Conservation (phyloP, 2,888 invertebrate species). For the Sphaerolaimus hirsutus region DNA sequence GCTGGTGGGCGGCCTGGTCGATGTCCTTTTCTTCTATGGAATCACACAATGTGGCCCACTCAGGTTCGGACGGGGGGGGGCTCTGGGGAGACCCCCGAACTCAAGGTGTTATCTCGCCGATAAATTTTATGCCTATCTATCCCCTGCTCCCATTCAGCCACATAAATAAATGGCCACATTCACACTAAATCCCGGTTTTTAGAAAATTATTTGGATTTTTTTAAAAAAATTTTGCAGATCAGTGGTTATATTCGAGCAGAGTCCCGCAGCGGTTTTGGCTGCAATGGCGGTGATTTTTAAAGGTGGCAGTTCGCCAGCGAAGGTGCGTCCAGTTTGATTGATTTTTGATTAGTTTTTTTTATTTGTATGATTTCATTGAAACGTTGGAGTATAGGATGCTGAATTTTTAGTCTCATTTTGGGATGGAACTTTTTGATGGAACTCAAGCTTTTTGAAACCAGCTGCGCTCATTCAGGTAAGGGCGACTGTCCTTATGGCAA, state of each 20-base stretch:
- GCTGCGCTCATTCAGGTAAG: constrained; percentile 3
- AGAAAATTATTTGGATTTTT: neutral
- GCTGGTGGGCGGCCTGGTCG: constrained; percentile 26
- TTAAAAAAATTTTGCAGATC: constrained; percentile 13
- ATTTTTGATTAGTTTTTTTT: neutral
- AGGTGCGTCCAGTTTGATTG: constrained; percentile 18
- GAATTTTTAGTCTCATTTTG: too few species aligned
- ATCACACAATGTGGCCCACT: constrained; percentile 35
- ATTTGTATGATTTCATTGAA: neutral
- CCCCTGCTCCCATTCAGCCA: too few species aligned
- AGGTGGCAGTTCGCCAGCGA: constrained; percentile 27
- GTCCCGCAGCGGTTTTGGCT: constrained; percentile 30
- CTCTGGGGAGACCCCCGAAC: too few species aligned
- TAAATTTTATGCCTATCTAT: too few species aligned
- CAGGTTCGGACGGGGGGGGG: constrained; percentile 19
- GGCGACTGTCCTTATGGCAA: constrained; percentile 26
- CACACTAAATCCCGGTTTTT: too few species aligned
- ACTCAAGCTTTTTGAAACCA: too few species aligned
- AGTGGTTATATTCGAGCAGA: constrained; percentile 33
- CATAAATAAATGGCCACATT: too few species aligned
- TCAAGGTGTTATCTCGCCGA: too few species aligned
- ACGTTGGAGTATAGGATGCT: too few species aligned
- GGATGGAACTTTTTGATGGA: too few species aligned
- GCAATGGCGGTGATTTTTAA: constrained; percentile 31
- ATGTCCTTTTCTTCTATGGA: constrained; percentile 33